Base-by-base conservation (phyloP, 2,888 invertebrate genomes). In the Sinohyriopsis cumingii region DNA sequence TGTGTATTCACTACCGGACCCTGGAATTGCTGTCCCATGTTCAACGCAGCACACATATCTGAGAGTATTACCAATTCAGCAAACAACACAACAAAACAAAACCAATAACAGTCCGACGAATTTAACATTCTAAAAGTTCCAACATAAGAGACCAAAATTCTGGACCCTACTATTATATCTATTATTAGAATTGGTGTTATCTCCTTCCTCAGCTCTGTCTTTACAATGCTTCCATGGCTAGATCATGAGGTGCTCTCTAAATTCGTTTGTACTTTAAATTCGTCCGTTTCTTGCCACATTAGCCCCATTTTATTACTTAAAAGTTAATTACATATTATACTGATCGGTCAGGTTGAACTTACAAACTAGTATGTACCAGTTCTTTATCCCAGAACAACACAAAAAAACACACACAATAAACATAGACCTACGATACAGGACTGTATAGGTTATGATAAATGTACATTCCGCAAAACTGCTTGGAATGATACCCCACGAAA, bases 101-200 rank as follows among this genome's bases (percentile, higher is more conserved):
- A 96, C 93, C 67, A 98, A 92, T 2, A 96, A 95, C 89, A 95
- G 76, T 9, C 88, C 86, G 7, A 92, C 73, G 94, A 89, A 70
- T 95, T 97, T 15, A 94, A 96, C 94, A 87, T 94, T 92, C 75
- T 92, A 91, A 98, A 92, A 24, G 97, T 97, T 80, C 97, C 95
- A 87, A 94, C 95, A 0, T 98, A 98, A 24, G 97, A 95, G 56
- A 98, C 95, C 90, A 98, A 98, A 83, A 98, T 98, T 12, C 98
- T 98, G 5, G 97, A 94, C 1, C 98, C 98, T 64, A 97, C 94
- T 80, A 98, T 97, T 71, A 96, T 94, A 60, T 97, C 97, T 53
- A 97, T 95, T 84, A 98, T 97, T 76, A 97, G 95, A 80, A 95
- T 87, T 59, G 97, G 91, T n/a, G 95, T 94, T 72, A 98, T 92